Conservation (phyloP, 2,888 invertebrate genomes). For the Lasioglossum malachurum region DNA sequence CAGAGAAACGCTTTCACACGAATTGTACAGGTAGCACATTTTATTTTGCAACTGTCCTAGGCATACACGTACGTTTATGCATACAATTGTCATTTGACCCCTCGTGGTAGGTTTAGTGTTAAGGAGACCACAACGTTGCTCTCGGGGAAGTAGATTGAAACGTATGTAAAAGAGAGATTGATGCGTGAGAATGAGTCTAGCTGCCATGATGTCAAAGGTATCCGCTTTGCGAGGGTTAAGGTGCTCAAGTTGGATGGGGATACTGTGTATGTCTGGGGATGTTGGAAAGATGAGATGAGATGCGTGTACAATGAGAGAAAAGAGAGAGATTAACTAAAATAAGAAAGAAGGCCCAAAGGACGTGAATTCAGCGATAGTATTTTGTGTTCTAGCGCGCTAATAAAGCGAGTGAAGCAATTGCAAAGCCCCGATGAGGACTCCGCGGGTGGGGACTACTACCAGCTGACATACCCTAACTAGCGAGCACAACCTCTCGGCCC, state of each 20-base stretch:
- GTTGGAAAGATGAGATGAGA: not conserved
- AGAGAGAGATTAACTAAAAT: conserved; percentile 25
- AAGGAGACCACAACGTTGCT: not conserved
- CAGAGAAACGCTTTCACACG: too few relatives aligned
- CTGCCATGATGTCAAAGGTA: not conserved
- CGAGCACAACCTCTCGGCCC: conserved; percentile 77
- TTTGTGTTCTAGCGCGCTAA: conserved; percentile 84
- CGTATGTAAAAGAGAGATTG: not conserved
- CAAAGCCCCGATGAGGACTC: conserved; percentile 82
- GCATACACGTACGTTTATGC: too few relatives aligned
- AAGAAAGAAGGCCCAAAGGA: conserved; percentile 33
- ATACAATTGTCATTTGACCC: too few relatives aligned
- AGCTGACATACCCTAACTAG: conserved; percentile 84
- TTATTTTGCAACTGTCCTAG: too few relatives aligned
- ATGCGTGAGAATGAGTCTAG: conserved; percentile 6
- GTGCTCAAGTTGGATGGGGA: not conserved
- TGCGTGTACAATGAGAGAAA: conserved; percentile 1
- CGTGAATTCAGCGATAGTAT: conserved; percentile 74
- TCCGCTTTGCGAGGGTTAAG: conserved; percentile 6
- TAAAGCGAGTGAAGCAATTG: conserved; percentile 83
- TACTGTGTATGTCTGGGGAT: not conserved
- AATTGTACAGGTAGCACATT: too few relatives aligned
- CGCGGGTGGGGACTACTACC: conserved; percentile 83
- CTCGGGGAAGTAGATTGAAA: not conserved
- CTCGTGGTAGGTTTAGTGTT: too few relatives aligned